phyloP scores from a whole-genome alignment of 2,888 invertebrate genomes.

The Helicoverpa assulta region DNA sequence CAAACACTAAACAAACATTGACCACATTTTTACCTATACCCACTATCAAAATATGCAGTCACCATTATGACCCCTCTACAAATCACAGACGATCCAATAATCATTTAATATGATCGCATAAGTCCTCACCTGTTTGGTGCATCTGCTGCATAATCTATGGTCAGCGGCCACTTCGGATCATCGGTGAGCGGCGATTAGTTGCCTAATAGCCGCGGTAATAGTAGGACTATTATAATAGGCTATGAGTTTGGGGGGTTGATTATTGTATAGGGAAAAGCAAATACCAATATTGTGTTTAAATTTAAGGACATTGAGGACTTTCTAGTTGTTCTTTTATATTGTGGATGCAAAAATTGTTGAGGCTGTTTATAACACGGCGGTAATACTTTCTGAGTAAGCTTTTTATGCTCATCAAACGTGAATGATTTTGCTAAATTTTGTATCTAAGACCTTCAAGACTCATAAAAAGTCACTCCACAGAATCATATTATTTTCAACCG shows the following conservation, averaged over 20 bases:
- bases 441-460: too few relatives aligned
- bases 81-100: slow-evolving; percentile 52
- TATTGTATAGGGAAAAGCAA: slow-evolving; percentile 35
- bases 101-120: slow-evolving; percentile 51
- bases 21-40: neutral
- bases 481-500: too few relatives aligned
- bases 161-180: slow-evolving; percentile 64
- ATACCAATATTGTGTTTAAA: too few relatives aligned
- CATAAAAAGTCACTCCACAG: too few relatives aligned
- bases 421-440: too few relatives aligned
- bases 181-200: slow-evolving; percentile 72
- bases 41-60: neutral
- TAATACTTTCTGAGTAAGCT: too few relatives aligned
- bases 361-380: too few relatives aligned
- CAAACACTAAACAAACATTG: neutral
- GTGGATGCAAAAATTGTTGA: too few relatives aligned
- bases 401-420: too few relatives aligned
- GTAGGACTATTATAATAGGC: slow-evolving; percentile 67
- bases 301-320: too few relatives aligned
- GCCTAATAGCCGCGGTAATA: slow-evolving; percentile 74
- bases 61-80: slow-evolving; percentile 25
- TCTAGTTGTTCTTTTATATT: too few relatives aligned
- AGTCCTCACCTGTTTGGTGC: slow-evolving; percentile 60
- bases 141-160: slow-evolving; percentile 63
- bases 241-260: slow-evolving; percentile 71